Base-by-base conservation (phyloP, 1,140 invertebrate genomes). In the Phymorhynchus buccinoides region DNA sequence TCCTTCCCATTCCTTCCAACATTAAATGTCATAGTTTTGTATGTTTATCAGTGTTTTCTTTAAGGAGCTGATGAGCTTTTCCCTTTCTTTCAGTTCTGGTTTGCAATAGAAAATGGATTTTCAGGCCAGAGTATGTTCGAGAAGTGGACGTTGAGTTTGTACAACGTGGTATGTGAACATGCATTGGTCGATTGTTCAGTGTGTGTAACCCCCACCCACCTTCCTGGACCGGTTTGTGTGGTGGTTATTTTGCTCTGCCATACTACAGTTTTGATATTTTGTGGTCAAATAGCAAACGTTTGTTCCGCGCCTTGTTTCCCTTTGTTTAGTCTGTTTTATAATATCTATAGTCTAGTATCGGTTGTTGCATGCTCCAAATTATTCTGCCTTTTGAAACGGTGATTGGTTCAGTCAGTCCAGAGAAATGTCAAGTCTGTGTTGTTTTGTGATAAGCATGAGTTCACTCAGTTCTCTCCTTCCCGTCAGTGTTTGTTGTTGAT, bases 61-160 rank as follows among this genome's bases (percentile, higher is more conserved):
- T 41, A 18, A n/a, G 37, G 9, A 22, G 48, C 52, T 62, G 39
- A 52, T 41, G 27, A 68, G 48, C 66, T 77, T 35, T 44, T 78
- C 62, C 32, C 81, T 94, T 94, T 99, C 37, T 99, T 98, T 84
- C 90, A 91, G 90, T 88, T 90, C 77, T 91, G 90, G 98, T 99
- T 99, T 94, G 98, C 98, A 16, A 96, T 99, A 90, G 97, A 99
- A 93, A 99, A 97, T 85, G 98, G 97, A 86, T 99, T 98, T 97
- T 98, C 97, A 78, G 99, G 99, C 62, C 98, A 99, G 94, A 98
- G 99, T 90, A 95, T 99, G 37, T 99, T 99, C 93, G 98, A 99
- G 94, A 95, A 98, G 92, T 99, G 99, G 99, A 98, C 97, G 56
- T 99, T 99, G 89, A 97, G 97, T 91, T 95, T 99, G 87, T 99